Evolutionary conservation across 2,888 invertebrate species (phyloP).

Genomic region (Megamerina dolium): DNA sequence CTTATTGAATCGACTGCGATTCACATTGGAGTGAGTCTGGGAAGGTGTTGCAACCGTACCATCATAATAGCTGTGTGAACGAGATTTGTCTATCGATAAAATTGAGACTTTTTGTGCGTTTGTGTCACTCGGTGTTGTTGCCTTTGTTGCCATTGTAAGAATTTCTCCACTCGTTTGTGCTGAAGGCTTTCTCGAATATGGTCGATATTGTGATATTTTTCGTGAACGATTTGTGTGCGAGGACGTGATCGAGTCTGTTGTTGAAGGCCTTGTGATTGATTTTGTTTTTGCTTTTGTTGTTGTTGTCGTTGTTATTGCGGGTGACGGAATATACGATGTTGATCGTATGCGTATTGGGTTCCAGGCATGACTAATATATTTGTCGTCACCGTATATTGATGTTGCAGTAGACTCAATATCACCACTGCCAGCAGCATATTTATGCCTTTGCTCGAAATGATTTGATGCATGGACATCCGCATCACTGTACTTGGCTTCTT

Average conservation of each 20-base stretch:
- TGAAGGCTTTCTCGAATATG: slow-evolving; percentile 2
- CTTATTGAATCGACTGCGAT: slow-evolving; percentile 17
- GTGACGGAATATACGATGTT: slow-evolving; percentile 20
- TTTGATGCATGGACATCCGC: slow-evolving; percentile 31
- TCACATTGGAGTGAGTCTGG: slow-evolving; percentile 9
- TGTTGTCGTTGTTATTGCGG: slow-evolving; percentile 18
- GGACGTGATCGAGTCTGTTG: neutral
- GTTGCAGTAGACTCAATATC: slow-evolving; percentile 15
- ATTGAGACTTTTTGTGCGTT: slow-evolving; percentile 22
- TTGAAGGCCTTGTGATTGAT: too few relatives aligned
- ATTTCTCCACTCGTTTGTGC: slow-evolving; percentile 2
- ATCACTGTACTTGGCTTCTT: slow-evolving; percentile 25
- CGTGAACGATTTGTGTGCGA: slow-evolving; percentile 4
- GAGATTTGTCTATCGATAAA: slow-evolving; percentile 45
- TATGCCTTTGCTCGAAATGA: slow-evolving; percentile 22
- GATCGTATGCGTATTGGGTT: slow-evolving; percentile 37
- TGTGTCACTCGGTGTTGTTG: neutral
- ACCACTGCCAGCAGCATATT: slow-evolving; percentile 6
- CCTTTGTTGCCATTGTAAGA: slow-evolving; percentile 16
- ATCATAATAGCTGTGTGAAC: slow-evolving; percentile 48
- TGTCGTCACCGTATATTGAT: slow-evolving; percentile 17
- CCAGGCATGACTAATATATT: slow-evolving; percentile 30
- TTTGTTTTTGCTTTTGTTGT: neutral
- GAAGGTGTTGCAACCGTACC: slow-evolving; percentile 35
- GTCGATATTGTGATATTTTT: slow-evolving; percentile 5